phyloP scores from a whole-genome alignment of 2,797 vertebrate genomes.

The Sciurus vulgaris region DNA sequence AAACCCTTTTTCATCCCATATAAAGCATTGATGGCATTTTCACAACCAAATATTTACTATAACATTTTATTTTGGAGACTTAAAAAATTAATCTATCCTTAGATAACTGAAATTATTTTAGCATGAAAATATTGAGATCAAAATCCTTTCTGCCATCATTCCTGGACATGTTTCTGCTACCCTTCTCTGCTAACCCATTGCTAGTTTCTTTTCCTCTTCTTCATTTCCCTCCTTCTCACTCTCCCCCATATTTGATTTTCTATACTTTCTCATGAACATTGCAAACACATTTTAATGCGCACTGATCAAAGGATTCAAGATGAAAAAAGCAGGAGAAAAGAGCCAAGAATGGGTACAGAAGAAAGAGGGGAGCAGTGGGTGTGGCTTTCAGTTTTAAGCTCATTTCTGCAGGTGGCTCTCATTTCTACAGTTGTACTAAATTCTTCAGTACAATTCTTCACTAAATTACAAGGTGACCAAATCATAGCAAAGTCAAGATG shows the following conservation, averaged over 20 bases:
- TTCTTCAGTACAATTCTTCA: no score
- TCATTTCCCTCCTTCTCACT: background rate
- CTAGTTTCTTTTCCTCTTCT: background rate
- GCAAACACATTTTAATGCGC: background rate
- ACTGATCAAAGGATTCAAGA: background rate
- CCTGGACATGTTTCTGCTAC: background rate
- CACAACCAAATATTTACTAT: slow-evolving; percentile 29
- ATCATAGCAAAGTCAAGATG: slow-evolving; percentile 22
- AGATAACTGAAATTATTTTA: background rate
- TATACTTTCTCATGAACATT: background rate
- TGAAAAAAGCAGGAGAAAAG: background rate
- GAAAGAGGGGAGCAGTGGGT: background rate
- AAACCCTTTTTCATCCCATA: background rate
- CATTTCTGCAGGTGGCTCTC: background rate
- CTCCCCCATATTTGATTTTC: background rate
- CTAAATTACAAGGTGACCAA: background rate
- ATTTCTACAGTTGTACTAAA: background rate
- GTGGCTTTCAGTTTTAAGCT: background rate
- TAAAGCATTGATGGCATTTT: background rate
- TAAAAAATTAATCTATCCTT: slow-evolving; percentile 8
- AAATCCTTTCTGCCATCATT: background rate
- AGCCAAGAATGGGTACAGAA: background rate
- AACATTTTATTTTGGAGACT: slow-evolving; percentile 28
- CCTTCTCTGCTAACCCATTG: background rate
- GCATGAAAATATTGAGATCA: background rate